These are phyloP conservation scores for Episyrphus balteatus DNA, from an alignment of 1,140 invertebrate species.

Conservation along the genomic window DNA sequence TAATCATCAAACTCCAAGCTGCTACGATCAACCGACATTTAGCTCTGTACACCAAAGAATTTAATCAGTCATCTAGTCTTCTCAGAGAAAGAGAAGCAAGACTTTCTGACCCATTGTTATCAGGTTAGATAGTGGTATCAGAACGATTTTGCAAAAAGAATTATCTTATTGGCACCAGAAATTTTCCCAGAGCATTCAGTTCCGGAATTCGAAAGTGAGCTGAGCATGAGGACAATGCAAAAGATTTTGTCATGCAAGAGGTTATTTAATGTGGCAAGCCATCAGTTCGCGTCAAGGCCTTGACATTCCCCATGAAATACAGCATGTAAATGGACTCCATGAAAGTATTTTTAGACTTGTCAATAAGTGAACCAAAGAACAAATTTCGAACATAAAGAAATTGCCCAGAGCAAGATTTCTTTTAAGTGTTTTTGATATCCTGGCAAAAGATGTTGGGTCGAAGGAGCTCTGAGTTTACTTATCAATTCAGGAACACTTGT, in stretches of 20 bases:
- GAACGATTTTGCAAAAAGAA: conserved; percentile 70
- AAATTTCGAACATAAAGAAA: conserved; percentile 46
- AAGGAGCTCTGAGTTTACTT: conserved; percentile 72
- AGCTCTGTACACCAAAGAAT: conserved; percentile 22
- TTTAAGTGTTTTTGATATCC: conserved; percentile 61
- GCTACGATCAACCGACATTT: background rate
- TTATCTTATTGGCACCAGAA: conserved; percentile 64
- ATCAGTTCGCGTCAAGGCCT: conserved; percentile 66
- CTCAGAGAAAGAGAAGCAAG: conserved; percentile 30
- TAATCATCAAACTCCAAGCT: conserved; percentile 3
- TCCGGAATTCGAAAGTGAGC: conserved; percentile 69
- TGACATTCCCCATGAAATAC: conserved; percentile 54
- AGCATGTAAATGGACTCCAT: conserved; percentile 55
- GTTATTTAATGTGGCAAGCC: conserved; percentile 78
- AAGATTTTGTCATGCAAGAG: conserved; percentile 71
- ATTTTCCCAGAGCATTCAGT: conserved; percentile 83
- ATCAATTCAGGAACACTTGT: conserved; percentile 77
- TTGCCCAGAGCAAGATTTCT: conserved; percentile 63
- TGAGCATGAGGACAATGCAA: conserved; percentile 39
- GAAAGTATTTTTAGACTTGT: conserved; percentile 60
- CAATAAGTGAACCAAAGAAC: conserved; percentile 47
- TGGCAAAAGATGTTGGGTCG: conserved; percentile 59
- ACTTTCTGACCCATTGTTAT: conserved; percentile 56
- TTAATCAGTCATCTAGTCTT: conserved; percentile 25
- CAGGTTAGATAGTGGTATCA: conserved; percentile 63